Evolutionary conservation across 1,140 invertebrate species (phyloP).

Genomic region (Cyrtorhinus lividipennis): DNA sequence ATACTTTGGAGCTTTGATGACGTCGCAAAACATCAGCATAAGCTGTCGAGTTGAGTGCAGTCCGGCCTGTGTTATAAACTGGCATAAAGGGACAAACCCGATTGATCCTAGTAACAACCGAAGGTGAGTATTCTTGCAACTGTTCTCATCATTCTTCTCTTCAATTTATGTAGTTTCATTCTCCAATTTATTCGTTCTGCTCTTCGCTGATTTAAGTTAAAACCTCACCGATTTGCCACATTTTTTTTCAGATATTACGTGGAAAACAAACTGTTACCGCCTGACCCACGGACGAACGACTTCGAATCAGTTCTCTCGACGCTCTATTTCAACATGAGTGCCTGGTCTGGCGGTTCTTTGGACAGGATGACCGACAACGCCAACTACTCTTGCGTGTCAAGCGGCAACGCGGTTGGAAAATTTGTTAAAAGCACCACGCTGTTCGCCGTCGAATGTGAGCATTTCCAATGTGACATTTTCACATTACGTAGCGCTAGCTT

Average conservation of each 20-base stretch:
- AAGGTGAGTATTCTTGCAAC: constrained; percentile 12
- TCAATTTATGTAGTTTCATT: too few relatives aligned
- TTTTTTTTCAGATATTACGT: constrained; percentile 49
- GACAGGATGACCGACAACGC: constrained; percentile 60
- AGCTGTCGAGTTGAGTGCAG: constrained; percentile 79
- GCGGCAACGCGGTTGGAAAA: constrained; percentile 49
- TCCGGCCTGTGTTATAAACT: constrained; percentile 65
- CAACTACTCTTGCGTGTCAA: constrained; percentile 71
- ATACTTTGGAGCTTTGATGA: constrained; percentile 62
- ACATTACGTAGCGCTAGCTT: not conserved
- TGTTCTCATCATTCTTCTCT: too few relatives aligned
- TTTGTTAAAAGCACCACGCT: constrained; percentile 64
- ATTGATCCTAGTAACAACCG: constrained; percentile 35
- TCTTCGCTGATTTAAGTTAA: too few relatives aligned
- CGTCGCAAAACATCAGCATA: constrained; percentile 49
- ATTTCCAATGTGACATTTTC: too few relatives aligned
- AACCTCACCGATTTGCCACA: too few relatives aligned
- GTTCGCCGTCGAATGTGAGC: constrained; percentile 79
- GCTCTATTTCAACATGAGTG: constrained; percentile 65
- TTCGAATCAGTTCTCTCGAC: constrained; percentile 75
- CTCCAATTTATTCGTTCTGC: too few relatives aligned
- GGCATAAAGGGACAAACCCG: constrained; percentile 56
- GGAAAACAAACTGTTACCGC: constrained; percentile 42
- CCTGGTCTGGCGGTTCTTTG: constrained; percentile 60
- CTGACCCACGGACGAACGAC: constrained; percentile 60